Evolutionary conservation across 35 echinoderm and acorn worm genomes (phyloP), one percentile per base, ranked within the genome.

Genomic region (Ptychodera flava): DNA sequence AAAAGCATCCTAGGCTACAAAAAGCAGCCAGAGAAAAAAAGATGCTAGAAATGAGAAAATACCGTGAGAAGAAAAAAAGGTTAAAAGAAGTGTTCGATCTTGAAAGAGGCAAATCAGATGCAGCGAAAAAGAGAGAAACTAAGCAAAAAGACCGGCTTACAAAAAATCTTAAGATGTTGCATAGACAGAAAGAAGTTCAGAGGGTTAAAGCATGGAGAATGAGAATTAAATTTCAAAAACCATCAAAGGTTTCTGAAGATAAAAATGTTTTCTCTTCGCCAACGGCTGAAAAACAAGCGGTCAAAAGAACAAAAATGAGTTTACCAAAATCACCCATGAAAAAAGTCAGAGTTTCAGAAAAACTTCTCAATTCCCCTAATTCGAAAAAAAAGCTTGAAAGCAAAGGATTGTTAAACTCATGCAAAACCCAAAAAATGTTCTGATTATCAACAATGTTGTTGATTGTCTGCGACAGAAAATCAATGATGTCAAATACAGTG

Each of bases 261-360:
- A 64, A 22, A 12, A 64, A 6, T 12, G 45, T 22, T 22, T 6
- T 64, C 22, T 12, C 45, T 12, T 64, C 45, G 22, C 45, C 45
- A 64, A 12, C 45, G 6, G 6, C 6, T 12, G 22, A 64, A 22
- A 64, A 22, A 12, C 45, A 16, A 31, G 1, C 1, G 1, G 16
- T 76, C 1, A 6, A 53, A 36, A 76, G 53, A 86, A 29, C 37
- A 53, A 86, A 77, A 86, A 27, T 22, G 2, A 36, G 14, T 31
- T 10, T 86, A 1, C 85, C 85, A 6, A 86, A 86, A 86, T 53
- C 85, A 53, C 85, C 85, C 1, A 38, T 78, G 32, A 86, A 86
- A 31, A 86, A 32, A 76, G 33, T 31, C 15, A 38, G 77, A 76
- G 77, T 86, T 33, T 28, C 77, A 10, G 85, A 78, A 31, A 75